Evolutionary conservation across 2,113 vertebrate genomes (phyloP).

Genomic region (Melanostigma gelatinosum): DNA sequence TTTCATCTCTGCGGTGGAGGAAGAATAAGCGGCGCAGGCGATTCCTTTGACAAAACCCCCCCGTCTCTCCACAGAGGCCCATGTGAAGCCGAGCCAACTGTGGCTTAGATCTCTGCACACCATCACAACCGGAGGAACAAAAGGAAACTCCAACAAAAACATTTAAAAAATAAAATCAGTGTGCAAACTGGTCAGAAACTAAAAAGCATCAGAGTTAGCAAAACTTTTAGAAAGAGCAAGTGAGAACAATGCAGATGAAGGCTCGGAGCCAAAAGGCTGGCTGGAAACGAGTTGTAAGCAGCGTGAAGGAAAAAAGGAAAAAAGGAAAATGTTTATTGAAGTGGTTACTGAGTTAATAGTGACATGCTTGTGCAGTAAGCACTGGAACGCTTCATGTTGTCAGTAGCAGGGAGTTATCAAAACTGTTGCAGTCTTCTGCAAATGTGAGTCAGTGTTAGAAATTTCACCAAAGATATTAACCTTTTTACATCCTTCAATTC

Average conservation of each 20-base stretch:
- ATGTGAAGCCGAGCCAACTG: slow-evolving; percentile 78
- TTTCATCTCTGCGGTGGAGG: slow-evolving; percentile 56
- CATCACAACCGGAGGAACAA: slow-evolving; percentile 71
- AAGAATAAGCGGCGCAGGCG: slow-evolving; percentile 64
- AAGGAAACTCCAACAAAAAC: slow-evolving; percentile 48
- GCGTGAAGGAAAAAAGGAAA: not conserved
- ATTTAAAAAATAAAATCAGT: not conserved
- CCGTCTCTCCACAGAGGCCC: slow-evolving; percentile 56
- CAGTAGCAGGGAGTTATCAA: not conserved
- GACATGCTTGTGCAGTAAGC: slow-evolving; percentile 12
- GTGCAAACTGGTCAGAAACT: slow-evolving; percentile 58
- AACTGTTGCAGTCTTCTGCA: not conserved
- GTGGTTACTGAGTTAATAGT: slow-evolving; percentile 36
- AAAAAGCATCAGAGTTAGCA: slow-evolving; percentile 65
- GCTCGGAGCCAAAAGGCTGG: slow-evolving; percentile 45
- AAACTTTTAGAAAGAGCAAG: slow-evolving; percentile 64
- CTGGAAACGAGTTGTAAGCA: slow-evolving; percentile 39
- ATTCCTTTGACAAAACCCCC: slow-evolving; percentile 75
- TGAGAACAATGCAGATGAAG: slow-evolving; percentile 65
- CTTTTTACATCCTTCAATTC: not conserved
- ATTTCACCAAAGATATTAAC: not conserved
- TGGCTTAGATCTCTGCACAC: slow-evolving; percentile 74
- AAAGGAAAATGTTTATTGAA: slow-evolving; percentile 26
- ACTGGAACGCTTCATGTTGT: slow-evolving; percentile 2
- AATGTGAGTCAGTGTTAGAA: not conserved